Percentiles rank a stretch among this genome's conserved stretches.
Evolutionary conservation across 2,888 invertebrate genomes (phyloP).

Genomic region (Netelia virgata): DNA sequence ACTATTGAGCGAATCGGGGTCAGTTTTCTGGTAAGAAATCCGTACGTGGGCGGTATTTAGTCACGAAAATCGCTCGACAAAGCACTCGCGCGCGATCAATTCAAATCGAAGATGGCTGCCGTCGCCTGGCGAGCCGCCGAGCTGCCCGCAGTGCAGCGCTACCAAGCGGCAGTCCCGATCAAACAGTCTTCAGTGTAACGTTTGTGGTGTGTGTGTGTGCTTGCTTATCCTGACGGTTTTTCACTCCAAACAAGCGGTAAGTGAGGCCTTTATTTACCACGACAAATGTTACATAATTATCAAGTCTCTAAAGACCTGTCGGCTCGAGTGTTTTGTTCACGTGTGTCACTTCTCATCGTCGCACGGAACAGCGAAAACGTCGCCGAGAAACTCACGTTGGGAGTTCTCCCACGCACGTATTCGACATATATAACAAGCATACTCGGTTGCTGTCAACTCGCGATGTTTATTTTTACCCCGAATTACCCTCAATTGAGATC

Average conservation of each 20-base stretch:
- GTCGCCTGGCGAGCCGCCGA: background rate
- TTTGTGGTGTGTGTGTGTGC: slow-evolving; percentile 72
- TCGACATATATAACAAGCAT: slow-evolving; percentile 27
- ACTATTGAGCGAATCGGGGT: background rate
- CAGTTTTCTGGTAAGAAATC: background rate
- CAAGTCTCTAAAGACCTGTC: slow-evolving; percentile 58
- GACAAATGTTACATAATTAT: slow-evolving; percentile 82
- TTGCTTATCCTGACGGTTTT: slow-evolving; percentile 82
- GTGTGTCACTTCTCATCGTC: slow-evolving; percentile 38
- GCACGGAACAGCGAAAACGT: slow-evolving; percentile 10
- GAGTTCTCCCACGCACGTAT: slow-evolving; percentile 61
- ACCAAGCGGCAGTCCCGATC: slow-evolving; percentile 25
- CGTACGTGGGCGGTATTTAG: background rate
- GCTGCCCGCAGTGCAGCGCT: slow-evolving; percentile 35
- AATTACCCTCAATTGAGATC: slow-evolving; percentile 12
- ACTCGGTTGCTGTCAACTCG: slow-evolving; percentile 69
- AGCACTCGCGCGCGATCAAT: slow-evolving; percentile 4
- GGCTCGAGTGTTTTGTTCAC: slow-evolving; percentile 34
- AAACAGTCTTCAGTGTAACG: slow-evolving; percentile 49
- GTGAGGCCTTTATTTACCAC: slow-evolving; percentile 81
- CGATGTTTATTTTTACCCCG: slow-evolving; percentile 69
- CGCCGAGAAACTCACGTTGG: slow-evolving; percentile 24
- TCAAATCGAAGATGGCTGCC: slow-evolving; percentile 11
- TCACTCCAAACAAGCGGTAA: slow-evolving; percentile 82
- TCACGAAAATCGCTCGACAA: background rate